Conservation (phyloP, 2,797 vertebrate genomes). For the Neostethus bicornis region DNA sequence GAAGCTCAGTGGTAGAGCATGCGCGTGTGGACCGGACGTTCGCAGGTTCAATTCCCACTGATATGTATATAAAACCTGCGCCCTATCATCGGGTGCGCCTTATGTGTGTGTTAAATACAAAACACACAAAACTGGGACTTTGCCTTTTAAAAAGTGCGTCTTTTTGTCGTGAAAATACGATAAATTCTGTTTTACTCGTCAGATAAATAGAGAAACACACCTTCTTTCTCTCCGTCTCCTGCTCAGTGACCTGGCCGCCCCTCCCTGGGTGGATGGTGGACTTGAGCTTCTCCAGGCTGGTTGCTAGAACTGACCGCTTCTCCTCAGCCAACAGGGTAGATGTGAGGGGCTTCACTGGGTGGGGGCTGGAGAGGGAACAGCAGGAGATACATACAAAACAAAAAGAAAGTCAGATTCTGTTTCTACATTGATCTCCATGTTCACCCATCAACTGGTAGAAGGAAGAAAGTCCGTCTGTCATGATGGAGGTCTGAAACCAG, state of each 20-base stretch:
- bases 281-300: conserved; percentile 87
- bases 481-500: conserved; percentile 36
- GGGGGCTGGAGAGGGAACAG: conserved; percentile 80
- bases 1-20: no score
- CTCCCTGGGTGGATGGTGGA: conserved; percentile 81
- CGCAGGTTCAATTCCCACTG: no score
- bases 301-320: conserved; percentile 83
- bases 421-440: neutral
- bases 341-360: conserved; percentile 91
- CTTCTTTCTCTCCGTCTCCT: conserved; percentile 81
- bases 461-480: conserved; percentile 17
- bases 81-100: no score
- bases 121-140: no score
- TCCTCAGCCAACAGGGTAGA: conserved; percentile 72
- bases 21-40: no score
- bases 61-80: no score
- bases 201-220: conserved; percentile 62
- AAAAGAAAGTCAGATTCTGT: conserved; percentile 9
- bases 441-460: neutral
- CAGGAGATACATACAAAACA: neutral
- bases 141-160: no score
- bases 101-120: no score
- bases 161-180: no score
- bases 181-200: no score
- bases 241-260: conserved; percentile 68